A percentile compares a stretch with the other conserved stretches of the same genome.
Evolutionary conservation across 2,888 invertebrate species (phyloP).

Genomic region (Cephus sareptanus): DNA sequence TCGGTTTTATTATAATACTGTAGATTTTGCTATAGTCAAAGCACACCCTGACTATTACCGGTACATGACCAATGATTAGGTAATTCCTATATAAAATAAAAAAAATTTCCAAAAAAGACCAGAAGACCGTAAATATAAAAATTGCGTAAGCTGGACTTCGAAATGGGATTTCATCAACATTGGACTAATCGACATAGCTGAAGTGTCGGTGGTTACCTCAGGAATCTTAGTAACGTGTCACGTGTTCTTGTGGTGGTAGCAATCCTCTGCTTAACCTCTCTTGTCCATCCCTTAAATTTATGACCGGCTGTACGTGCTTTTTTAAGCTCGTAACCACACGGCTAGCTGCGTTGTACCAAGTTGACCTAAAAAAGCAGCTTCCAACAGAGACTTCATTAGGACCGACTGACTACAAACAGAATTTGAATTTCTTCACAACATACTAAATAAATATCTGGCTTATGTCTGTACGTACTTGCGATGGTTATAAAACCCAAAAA

Average conservation of each 20-base stretch:
- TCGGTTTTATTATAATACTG: too few relatives aligned
- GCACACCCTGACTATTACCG: too few relatives aligned
- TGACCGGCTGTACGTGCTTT: background rate
- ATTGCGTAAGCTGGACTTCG: background rate
- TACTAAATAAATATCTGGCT: background rate
- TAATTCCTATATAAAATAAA: too few relatives aligned
- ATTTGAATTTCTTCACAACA: background rate
- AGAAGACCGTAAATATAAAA: background rate
- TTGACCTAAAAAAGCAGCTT: background rate
- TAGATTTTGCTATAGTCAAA: too few relatives aligned
- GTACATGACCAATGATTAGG: too few relatives aligned
- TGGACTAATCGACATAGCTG: conserved; percentile 53
- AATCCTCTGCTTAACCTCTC: conserved; percentile 3
- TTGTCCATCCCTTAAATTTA: background rate
- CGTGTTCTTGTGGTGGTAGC: conserved; percentile 33
- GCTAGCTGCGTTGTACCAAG: background rate
- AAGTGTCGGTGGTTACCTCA: conserved; percentile 45
- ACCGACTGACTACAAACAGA: background rate
- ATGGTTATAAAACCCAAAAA: background rate
- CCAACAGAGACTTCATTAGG: background rate
- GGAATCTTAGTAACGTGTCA: conserved; percentile 39
- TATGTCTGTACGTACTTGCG: background rate
- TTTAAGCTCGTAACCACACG: background rate
- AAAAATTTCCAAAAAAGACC: too few relatives aligned
- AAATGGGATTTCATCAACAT: conserved; percentile 30